Evolutionary conservation across 1,140 invertebrate genomes (phyloP), one percentile per base, ranked within the genome.

Genomic region (Nephila pilipes): DNA sequence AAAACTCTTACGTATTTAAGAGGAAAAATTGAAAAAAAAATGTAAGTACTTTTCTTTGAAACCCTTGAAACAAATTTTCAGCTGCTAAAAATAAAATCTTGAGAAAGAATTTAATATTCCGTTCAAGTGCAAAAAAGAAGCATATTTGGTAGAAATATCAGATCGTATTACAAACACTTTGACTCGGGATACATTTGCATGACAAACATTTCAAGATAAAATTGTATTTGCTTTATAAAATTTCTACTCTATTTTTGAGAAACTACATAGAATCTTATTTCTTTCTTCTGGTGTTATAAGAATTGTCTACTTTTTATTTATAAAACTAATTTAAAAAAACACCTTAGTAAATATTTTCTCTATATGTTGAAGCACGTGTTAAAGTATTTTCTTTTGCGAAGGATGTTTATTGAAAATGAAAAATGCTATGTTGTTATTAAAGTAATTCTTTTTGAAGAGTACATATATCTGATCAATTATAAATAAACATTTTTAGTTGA

Each of bases 161-260:
- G 63, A 69, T 69, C 29, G 29, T 69, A 69, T 69, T 69, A 25
- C 63, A 25, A 69, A 69, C 29, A 69, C 29, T 69, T 60, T 69
- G 12, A 69, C 25, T 69, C 63, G 8, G 12, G 25, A 69, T 69
- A 69, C 63, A 69, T 69, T 69, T 69, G 29, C 63, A 69, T 69
- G n/a, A 25, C n/a, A 22, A 25, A 69, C 63, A 69, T 69, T 69
- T 69, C 63, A 25, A 25, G n/a, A 69, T 14, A 69, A 25, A 69
- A 25, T 29, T 32, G 63, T 69, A 69, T n/a, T 12, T 69, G n/a
- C 29, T 69, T 69, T 69, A 69, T 69, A 25, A 69, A 69, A 69
- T 69, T 69, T 69, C 63, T 14, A 25, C 63, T 25, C 25, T 69
- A n/a, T n/a, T n/a, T 69, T 12, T 69, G 0, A 25, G 25, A 69